A percentile compares a stretch with the other conserved stretches of the same genome.
These are phyloP conservation scores for Polylopha cassiicola DNA, from an alignment of 2,888 invertebrate species.

Conservation along the genomic window DNA sequence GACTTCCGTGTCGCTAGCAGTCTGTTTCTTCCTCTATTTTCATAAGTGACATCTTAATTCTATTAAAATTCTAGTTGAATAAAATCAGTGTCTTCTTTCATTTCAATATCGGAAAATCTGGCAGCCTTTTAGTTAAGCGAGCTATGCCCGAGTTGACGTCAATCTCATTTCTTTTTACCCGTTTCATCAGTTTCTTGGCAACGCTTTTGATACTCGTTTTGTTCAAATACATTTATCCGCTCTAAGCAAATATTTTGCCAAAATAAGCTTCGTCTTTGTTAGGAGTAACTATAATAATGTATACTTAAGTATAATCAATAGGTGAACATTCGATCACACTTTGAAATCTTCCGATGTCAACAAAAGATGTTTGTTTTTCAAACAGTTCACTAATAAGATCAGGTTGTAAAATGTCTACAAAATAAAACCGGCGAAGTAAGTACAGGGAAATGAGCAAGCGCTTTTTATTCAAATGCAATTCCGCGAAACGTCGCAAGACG, in stretches of 20 bases:
- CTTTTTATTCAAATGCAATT: conserved; percentile 52
- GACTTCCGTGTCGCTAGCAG: too few species aligned
- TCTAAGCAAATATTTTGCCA: conserved; percentile 2
- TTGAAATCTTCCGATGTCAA: conserved; percentile 17
- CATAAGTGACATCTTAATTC: too few species aligned
- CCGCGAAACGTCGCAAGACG: conserved; percentile 56
- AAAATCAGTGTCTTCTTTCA: too few species aligned
- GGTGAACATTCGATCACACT: conserved; percentile 11
- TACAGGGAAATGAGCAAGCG: conserved; percentile 24
- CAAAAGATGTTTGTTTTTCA: conserved; percentile 9
- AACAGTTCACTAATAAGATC: conserved; percentile 1
- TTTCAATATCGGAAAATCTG: too few species aligned
- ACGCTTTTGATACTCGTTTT: not conserved
- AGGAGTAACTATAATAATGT: not conserved
- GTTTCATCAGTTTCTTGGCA: conserved; percentile 17
- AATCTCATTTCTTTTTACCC: conserved; percentile 10
- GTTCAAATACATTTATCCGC: conserved; percentile 7
- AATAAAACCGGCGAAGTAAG: conserved; percentile 18
- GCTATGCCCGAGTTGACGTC: conserved; percentile 9
- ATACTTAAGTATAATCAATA: conserved; percentile 1
- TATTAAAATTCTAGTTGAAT: too few species aligned
- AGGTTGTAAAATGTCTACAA: too few species aligned
- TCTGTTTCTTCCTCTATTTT: too few species aligned
- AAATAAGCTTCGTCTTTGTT: not conserved
- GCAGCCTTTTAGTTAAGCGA: conserved; percentile 5